phyloP scores from a whole-genome alignment of 2,888 invertebrate species.

The Taenaris catops region DNA sequence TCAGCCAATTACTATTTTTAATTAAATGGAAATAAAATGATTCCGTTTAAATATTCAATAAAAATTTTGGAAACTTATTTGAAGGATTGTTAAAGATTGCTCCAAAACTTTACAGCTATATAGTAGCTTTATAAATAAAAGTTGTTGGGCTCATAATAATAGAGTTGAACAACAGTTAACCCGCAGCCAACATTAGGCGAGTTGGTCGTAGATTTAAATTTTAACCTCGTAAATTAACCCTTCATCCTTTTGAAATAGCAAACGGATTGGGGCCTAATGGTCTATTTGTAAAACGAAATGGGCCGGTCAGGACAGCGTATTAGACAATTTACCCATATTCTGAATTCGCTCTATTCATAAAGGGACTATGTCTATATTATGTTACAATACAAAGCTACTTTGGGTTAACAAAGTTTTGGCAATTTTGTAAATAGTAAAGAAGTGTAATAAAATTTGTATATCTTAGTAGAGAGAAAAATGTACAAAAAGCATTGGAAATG shows the following conservation, averaged over 20 bases:
- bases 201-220: slow-evolving; percentile 77
- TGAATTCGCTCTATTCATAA: slow-evolving; percentile 52
- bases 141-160: slow-evolving; percentile 47
- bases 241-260: slow-evolving; percentile 77
- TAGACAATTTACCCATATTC: slow-evolving; percentile 71
- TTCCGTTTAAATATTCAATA: too few relatives aligned
- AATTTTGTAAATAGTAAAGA: background rate
- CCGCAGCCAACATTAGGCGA: slow-evolving; percentile 69
- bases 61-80: too few relatives aligned
- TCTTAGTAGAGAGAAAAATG: too few relatives aligned
- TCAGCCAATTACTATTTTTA: too few relatives aligned
- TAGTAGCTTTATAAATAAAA: slow-evolving; percentile 3
- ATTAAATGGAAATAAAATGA: too few relatives aligned
- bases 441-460: too few relatives aligned
- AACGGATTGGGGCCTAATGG: slow-evolving; percentile 77
- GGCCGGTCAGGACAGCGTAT: slow-evolving; percentile 66
- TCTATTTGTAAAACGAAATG: slow-evolving; percentile 77
- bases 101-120: too few relatives aligned
- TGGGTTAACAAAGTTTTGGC: slow-evolving; percentile 16
- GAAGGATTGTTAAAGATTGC: too few relatives aligned
- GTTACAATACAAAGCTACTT: slow-evolving; percentile 17
- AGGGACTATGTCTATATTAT: slow-evolving; percentile 20
- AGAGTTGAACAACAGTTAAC: slow-evolving; percentile 69
- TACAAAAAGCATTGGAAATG: too few relatives aligned
- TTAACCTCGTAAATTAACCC: slow-evolving; percentile 78